A percentile compares a stretch with the other conserved stretches of the same genome.
phyloP scores from a whole-genome alignment of 2,113 vertebrate genomes.

The Ammospiza caudacuta region DNA sequence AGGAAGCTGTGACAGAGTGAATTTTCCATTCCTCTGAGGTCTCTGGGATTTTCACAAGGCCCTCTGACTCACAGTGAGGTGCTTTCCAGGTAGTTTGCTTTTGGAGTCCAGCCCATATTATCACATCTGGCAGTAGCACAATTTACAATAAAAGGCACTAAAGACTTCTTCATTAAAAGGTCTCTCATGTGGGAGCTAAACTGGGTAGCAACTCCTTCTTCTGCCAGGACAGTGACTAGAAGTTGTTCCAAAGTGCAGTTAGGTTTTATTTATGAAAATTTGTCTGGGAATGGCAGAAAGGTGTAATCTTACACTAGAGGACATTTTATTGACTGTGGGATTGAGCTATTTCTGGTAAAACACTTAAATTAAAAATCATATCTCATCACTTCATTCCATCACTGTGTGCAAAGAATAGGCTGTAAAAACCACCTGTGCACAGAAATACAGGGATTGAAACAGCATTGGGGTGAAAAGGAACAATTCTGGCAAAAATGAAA shows the following conservation, averaged over 20 bases:
- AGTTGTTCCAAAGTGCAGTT: not conserved
- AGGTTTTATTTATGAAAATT: constrained; percentile 34
- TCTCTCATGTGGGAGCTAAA: not conserved
- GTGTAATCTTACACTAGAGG: constrained; percentile 6
- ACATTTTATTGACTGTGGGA: constrained; percentile 31
- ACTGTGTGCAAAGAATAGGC: not conserved
- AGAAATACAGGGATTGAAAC: not conserved
- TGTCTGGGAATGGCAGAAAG: constrained; percentile 38
- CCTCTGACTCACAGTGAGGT: not conserved
- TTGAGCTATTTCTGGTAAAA: constrained; percentile 43
- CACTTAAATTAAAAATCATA: not conserved
- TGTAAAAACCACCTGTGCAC: constrained; percentile 52
- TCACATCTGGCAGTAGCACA: constrained; percentile 28
- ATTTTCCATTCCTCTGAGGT: not conserved
- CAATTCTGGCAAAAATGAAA: not conserved
- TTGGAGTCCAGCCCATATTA: not conserved
- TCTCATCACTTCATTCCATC: constrained; percentile 33
- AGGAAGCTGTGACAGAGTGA: not conserved
- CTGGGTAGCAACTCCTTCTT: not conserved
- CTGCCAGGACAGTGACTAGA: not conserved
- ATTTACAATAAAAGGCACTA: not conserved
- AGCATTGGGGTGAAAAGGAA: not conserved
- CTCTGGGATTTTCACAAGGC: constrained; percentile 20
- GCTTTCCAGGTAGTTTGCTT: constrained; percentile 14
- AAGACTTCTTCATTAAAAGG: not conserved